Percentiles rank a stretch among this genome's conserved stretches.
These are phyloP conservation scores for Drosophila picticornis DNA, from an alignment of 2,888 invertebrate species.

Conservation along the genomic window DNA sequence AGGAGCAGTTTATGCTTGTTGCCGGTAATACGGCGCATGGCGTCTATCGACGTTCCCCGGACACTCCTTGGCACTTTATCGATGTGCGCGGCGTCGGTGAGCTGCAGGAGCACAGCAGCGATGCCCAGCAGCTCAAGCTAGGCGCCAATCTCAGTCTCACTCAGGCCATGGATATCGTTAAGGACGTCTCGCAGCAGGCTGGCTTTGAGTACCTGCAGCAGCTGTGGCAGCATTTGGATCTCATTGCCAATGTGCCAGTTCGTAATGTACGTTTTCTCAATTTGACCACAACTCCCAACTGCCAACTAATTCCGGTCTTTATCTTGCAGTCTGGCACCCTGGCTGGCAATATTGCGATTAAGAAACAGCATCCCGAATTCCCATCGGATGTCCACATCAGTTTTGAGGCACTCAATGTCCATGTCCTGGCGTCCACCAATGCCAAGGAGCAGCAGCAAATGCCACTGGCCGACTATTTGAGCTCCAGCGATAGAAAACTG, in stretches of 20 bases:
- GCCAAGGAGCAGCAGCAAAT: conserved; percentile 86
- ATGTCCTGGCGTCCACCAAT: conserved; percentile 61
- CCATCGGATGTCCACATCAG: conserved; percentile 89
- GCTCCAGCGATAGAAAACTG: conserved; percentile 87
- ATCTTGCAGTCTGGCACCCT: conserved; percentile 87
- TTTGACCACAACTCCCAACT: neutral
- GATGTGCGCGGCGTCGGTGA: conserved; percentile 88
- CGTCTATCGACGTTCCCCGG: conserved; percentile 83
- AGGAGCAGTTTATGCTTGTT: conserved; percentile 88
- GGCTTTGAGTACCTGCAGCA: conserved; percentile 87
- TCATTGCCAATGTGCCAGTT: conserved; percentile 89
- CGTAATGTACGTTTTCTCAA: conserved; percentile 87
- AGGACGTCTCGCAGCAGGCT: conserved; percentile 75
- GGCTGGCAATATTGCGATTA: conserved; percentile 90
- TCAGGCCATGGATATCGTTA: conserved; percentile 85
- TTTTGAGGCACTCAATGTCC: conserved; percentile 83
- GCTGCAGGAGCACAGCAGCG: conserved; percentile 85
- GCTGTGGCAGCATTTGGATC: conserved; percentile 87
- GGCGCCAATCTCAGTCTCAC: conserved; percentile 86
- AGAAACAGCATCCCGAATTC: conserved; percentile 88
- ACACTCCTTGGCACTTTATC: conserved; percentile 86
- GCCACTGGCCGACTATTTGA: conserved; percentile 87
- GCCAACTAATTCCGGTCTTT: neutral
- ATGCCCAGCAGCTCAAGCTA: conserved; percentile 67
- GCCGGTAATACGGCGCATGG: conserved; percentile 93